phyloP scores from a whole-genome alignment of 2,113 vertebrate genomes.

The Myanophis thanlyinensis region DNA sequence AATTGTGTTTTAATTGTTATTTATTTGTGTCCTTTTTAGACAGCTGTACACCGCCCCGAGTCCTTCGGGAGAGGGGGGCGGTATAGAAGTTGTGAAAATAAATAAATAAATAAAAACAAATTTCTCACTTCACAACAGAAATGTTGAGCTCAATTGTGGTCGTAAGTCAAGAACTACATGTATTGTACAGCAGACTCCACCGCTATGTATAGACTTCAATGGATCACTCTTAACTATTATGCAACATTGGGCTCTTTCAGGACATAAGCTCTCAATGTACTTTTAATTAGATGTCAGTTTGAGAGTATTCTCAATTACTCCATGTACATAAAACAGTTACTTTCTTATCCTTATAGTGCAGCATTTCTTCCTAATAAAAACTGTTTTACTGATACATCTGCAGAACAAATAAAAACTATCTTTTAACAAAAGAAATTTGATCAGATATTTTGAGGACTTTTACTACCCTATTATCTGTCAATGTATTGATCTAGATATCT shows the following conservation, averaged over 20 bases:
- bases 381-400: background rate
- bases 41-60: no score
- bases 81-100: no score
- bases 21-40: no score
- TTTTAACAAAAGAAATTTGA: background rate
- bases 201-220: background rate
- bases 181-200: background rate
- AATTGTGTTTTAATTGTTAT: no score
- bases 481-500: background rate
- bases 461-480: background rate
- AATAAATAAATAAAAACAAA: no score
- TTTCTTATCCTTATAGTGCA: background rate
- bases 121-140: no score
- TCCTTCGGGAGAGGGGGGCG: no score
- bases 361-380: background rate
- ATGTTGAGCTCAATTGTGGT: no score
- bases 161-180: no score
- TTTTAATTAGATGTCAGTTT: background rate
- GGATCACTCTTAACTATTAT: background rate
- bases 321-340: background rate
- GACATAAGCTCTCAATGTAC: background rate
- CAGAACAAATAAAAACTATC: background rate
- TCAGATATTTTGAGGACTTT: background rate
- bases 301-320: background rate
- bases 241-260: background rate